Percentiles rank a stretch among this genome's conserved stretches.
Conservation (phyloP, 1,140 invertebrate species). For the Listronotus oregonensis region DNA sequence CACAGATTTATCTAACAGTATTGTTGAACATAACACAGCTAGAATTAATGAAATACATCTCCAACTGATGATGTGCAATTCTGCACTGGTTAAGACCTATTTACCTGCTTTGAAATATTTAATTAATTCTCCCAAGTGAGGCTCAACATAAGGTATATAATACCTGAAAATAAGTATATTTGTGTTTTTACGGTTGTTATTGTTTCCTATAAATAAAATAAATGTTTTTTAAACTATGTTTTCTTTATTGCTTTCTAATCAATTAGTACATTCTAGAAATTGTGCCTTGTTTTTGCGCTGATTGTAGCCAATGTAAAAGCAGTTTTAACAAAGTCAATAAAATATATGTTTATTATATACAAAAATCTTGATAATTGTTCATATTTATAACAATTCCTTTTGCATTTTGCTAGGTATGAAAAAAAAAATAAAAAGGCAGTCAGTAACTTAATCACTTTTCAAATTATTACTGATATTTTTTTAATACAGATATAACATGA, state of each 20-base stretch:
- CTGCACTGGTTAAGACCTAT: slow-evolving; percentile 16
- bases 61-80: slow-evolving; percentile 26
- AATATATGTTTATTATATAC: slow-evolving; percentile 25
- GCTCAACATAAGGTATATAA: background rate
- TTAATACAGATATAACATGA: too few relatives aligned
- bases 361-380: slow-evolving; percentile 16
- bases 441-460: background rate
- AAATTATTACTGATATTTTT: too few relatives aligned
- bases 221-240: slow-evolving; percentile 5
- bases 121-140: background rate
- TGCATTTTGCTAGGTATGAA: slow-evolving; percentile 4
- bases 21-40: slow-evolving; percentile 23
- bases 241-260: slow-evolving; percentile 17
- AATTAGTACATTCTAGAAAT: background rate
- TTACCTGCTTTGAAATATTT: slow-evolving; percentile 22
- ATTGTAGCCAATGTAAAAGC: slow-evolving; percentile 18
- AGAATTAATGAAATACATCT: slow-evolving; percentile 35
- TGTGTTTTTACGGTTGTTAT: background rate
- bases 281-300: slow-evolving; percentile 3
- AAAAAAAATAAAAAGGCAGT: background rate
- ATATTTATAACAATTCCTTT: slow-evolving; percentile 31
- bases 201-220: slow-evolving; percentile 4
- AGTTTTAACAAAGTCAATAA: slow-evolving; percentile 25
- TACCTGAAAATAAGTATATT: background rate
- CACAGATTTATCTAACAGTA: slow-evolving; percentile 15